Conservation (phyloP, 2,888 invertebrate genomes). For the Sinodicranocentrus sp. region DNA sequence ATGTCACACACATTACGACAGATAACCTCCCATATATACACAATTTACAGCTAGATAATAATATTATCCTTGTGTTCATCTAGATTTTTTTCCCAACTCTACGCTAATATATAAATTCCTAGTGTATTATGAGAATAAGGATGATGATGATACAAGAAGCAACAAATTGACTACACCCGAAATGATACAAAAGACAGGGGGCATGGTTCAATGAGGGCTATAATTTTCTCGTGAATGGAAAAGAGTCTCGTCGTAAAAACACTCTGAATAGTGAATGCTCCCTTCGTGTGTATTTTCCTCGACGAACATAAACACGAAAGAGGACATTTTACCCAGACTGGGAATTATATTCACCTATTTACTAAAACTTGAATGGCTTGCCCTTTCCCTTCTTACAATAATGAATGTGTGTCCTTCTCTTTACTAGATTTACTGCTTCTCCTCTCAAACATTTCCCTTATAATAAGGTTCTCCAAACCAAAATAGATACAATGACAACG, state of each 20-base stretch:
- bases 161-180: constrained; percentile 40
- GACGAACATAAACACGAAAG: background rate
- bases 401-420: constrained; percentile 49
- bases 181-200: constrained; percentile 42
- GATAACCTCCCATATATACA: background rate
- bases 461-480: too few species aligned
- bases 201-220: constrained; percentile 58
- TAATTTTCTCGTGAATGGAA: constrained; percentile 54
- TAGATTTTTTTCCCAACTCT: background rate
- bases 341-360: constrained; percentile 33
- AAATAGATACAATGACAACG: too few species aligned
- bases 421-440: constrained; percentile 35
- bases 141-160: constrained; percentile 21
- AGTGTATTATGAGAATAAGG: background rate
- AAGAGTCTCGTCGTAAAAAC: constrained; percentile 42
- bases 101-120: too few species aligned
- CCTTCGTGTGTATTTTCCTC: constrained; percentile 9
- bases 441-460: background rate
- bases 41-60: background rate
- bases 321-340: too few species aligned
- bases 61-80: background rate
- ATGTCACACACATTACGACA: too few species aligned
- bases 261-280: too few species aligned
- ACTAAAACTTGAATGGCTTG: constrained; percentile 30
- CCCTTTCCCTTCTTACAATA: constrained; percentile 20